Evolutionary conservation across 1,140 invertebrate species (phyloP), one percentile per base, ranked within the genome.

Genomic region (Agrilus planipennis): DNA sequence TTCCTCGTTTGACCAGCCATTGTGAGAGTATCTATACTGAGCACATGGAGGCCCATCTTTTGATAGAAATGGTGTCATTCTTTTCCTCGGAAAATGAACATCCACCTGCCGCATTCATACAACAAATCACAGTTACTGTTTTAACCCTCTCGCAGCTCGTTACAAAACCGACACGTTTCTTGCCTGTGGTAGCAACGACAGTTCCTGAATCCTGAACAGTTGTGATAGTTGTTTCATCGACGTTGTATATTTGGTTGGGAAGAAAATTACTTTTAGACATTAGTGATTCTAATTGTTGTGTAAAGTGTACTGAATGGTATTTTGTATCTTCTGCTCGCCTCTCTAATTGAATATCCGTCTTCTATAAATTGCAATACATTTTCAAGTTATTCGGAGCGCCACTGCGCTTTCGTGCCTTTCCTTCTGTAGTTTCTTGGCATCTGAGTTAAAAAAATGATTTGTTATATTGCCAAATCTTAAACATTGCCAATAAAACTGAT

Each of bases 181-280:
- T 21, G 2, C 53, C 53, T 52, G 50, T 59, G 7, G 25, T 45
- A 42, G 57, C 58, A 29, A 68, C 32, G 28, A 63, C 47, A 50
- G 55, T 67, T 14, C 35, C 30, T 14, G 57, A 53, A 19, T 60
- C 62, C 41, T 63, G 60, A 5, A 68, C 62, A 12, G 62, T 67
- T 2, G 57, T 63, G 11, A 62, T 46, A 9, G 57, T 61, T 27
- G 60, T 68, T 52, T 69, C 63, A 46, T 64, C 62, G 15, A 58
- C 34, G 47, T 68, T 66, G 39, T 52, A 67, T 25, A 66, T 58
- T 27, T 35, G 20, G 19, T 39, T 31, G 36, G 41, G 49, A 38
- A 25, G n/a, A 52, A 53, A 46, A 29, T 51, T 17, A 42, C 16
- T 29, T 32, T 40, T 40, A n/a, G n/a, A n/a, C n/a, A n/a, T n/a